Evolutionary conservation across 64 coral and sea anemone species (phyloP).

Genomic region (Pachyseris speciosa): DNA sequence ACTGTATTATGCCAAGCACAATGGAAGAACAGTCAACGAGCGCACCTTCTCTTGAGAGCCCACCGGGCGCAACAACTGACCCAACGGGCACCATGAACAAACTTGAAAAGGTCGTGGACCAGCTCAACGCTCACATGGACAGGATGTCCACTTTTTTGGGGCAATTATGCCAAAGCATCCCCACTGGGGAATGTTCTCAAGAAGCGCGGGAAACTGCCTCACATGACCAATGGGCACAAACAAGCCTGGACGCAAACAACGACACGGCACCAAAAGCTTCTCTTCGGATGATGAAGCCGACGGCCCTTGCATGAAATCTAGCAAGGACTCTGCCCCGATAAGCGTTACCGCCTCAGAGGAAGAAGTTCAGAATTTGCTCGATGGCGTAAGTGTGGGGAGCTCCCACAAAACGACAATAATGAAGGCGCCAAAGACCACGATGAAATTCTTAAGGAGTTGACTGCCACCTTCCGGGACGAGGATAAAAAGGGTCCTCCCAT

Average conservation of each 20-base stretch:
- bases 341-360: not conserved
- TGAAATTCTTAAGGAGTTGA: not conserved
- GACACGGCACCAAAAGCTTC: not conserved
- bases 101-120: not conserved
- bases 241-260: not conserved
- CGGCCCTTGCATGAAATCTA: not conserved
- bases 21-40: too few relatives aligned
- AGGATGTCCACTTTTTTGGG: not conserved
- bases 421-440: not conserved
- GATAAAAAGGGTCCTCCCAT: not conserved
- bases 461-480: not conserved
- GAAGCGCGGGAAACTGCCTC: not conserved
- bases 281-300: not conserved
- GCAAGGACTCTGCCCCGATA: not conserved
- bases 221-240: not conserved
- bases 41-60: too few relatives aligned
- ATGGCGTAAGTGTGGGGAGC: not conserved
- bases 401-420: not conserved
- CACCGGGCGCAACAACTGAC: too few relatives aligned
- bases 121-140: too few relatives aligned
- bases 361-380: not conserved
- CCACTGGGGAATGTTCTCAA: not conserved
- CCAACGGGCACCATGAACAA: not conserved
- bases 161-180: not conserved
- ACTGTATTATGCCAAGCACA: too few relatives aligned